phyloP scores from a whole-genome alignment of 1,140 invertebrate species.

The Cecropterus lyciades region DNA sequence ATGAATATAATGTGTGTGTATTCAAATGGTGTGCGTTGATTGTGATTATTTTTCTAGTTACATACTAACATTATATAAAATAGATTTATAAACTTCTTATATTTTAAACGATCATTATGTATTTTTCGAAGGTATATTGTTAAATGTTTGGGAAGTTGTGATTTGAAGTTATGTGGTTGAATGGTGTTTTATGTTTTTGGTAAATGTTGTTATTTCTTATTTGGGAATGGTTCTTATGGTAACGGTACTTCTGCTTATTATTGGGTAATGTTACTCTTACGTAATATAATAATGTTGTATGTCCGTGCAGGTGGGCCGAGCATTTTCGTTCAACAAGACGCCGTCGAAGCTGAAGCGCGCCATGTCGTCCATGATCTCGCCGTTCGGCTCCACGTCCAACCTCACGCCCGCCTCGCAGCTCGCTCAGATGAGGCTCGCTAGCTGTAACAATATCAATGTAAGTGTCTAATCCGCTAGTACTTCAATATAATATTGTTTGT shows the following conservation, averaged over 20 bases:
- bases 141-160: too few species aligned
- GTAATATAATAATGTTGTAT: background rate
- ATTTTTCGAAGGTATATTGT: too few species aligned
- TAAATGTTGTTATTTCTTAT: too few species aligned
- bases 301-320: slow-evolving; percentile 88
- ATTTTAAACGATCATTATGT: too few species aligned
- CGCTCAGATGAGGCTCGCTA: slow-evolving; percentile 92
- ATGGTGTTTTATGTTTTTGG: too few species aligned
- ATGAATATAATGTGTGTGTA: too few species aligned
- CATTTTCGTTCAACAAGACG: slow-evolving; percentile 97
- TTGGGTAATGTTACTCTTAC: background rate
- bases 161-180: too few species aligned
- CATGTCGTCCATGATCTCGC: slow-evolving; percentile 96
- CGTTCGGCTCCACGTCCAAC: slow-evolving; percentile 92
- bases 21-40: too few species aligned
- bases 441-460: slow-evolving; percentile 93
- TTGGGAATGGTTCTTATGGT: background rate
- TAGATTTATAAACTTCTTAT: too few species aligned
- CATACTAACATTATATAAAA: too few species aligned
- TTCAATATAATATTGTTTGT: too few species aligned
- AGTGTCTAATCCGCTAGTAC: slow-evolving; percentile 58
- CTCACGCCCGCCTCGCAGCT: slow-evolving; percentile 88
- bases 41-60: too few species aligned
- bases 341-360: slow-evolving; percentile 96
- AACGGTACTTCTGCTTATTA: background rate